Conservation (phyloP, 2,113 vertebrate genomes). For the Barbus barbus region DNA sequence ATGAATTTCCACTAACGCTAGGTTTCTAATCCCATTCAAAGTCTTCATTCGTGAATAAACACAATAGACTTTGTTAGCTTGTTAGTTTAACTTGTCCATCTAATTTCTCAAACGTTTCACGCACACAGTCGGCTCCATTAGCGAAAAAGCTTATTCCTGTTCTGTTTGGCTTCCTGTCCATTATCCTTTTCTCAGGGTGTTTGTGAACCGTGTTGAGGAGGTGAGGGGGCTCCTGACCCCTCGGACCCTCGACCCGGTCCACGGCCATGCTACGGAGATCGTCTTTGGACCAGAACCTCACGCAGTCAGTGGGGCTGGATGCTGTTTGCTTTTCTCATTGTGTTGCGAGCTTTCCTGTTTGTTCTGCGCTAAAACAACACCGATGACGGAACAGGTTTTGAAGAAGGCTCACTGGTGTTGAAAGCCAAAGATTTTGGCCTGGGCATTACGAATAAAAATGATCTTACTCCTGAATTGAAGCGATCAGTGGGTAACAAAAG, state of each 20-base stretch:
- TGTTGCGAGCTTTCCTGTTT: conserved; percentile 52
- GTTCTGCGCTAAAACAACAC: conserved; percentile 34
- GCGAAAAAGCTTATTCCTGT: neutral
- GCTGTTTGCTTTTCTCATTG: conserved; percentile 48
- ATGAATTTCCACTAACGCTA: conserved; percentile 2
- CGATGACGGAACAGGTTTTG: neutral
- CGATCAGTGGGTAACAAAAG: conserved; percentile 9
- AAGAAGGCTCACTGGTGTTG: conserved; percentile 1
- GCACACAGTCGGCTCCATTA: neutral
- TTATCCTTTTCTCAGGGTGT: conserved; percentile 27
- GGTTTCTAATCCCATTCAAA: conserved; percentile 7
- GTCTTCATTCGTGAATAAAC: neutral
- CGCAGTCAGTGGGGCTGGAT: neutral
- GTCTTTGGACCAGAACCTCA: conserved; percentile 12
- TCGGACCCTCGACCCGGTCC: neutral
- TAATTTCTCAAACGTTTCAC: conserved; percentile 28
- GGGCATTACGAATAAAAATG: neutral
- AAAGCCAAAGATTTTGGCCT: neutral
- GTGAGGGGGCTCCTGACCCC: conserved; percentile 15
- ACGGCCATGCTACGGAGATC: neutral
- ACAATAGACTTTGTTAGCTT: conserved; percentile 31
- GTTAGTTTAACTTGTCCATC: conserved; percentile 25
- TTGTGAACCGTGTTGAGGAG: conserved; percentile 34
- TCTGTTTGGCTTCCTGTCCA: conserved; percentile 3
- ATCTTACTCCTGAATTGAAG: conserved; percentile 2